These are phyloP conservation scores for Epirrhoe alternata DNA, from an alignment of 2,888 invertebrate species.

Conservation along the genomic window DNA sequence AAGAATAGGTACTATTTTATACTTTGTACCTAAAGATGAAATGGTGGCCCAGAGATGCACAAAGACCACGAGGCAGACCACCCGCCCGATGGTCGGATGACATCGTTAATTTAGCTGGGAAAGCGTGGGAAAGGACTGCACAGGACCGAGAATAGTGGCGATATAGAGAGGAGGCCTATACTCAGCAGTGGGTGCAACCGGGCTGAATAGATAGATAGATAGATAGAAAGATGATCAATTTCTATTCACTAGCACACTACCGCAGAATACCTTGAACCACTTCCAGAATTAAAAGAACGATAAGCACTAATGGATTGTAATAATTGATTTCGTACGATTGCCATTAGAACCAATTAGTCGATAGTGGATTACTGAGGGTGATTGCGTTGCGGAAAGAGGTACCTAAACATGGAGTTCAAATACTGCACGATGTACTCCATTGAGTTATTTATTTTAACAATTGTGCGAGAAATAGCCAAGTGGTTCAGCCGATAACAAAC, in stretches of 20 bases:
- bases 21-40: no score
- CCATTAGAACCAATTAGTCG: constrained; percentile 79
- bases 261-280: constrained; percentile 23
- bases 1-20: no score
- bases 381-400: constrained; percentile 75
- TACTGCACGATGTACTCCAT: not conserved
- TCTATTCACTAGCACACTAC: constrained; percentile 3
- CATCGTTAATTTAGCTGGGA: no score
- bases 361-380: constrained; percentile 76
- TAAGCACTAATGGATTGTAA: constrained; percentile 60
- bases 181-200: no score
- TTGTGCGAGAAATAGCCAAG: not conserved
- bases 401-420: not conserved
- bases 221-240: not conserved
- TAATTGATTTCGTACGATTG: constrained; percentile 69
- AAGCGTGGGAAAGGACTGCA: no score
- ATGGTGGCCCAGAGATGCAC: no score
- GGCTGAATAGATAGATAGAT: no score
- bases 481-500: not conserved
- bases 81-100: no score
- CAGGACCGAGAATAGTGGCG: no score
- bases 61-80: no score
- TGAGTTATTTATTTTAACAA: not conserved
- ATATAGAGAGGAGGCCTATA: no score
- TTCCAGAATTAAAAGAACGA: constrained; percentile 54